Conservation (phyloP, 1,140 invertebrate genomes). For the Ostrea edulis region DNA sequence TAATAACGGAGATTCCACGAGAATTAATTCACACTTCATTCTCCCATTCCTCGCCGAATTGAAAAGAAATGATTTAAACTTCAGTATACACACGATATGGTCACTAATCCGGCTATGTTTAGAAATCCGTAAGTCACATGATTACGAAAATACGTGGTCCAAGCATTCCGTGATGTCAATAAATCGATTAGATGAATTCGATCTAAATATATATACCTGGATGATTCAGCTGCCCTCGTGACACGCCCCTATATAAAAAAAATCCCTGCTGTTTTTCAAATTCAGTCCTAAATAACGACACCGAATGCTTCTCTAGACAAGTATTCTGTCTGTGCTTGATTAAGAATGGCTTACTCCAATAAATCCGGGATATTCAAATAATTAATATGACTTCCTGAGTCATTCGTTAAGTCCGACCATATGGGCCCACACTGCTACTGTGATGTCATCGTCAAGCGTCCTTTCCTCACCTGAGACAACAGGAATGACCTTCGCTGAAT, state of each 20-base stretch:
- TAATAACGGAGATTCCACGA: not conserved
- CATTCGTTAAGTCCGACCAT: not conserved
- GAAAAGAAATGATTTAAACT: not conserved
- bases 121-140: slow-evolving; percentile 2
- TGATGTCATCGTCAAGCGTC: not conserved
- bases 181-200: not conserved
- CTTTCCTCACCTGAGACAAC: not conserved
- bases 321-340: not conserved
- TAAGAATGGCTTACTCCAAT: not conserved
- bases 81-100: not conserved
- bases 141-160: not conserved
- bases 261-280: not conserved
- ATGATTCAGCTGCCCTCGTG: not conserved
- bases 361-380: not conserved
- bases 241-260: not conserved
- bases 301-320: not conserved
- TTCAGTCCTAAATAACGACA: not conserved
- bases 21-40: not conserved
- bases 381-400: not conserved
- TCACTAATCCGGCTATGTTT: not conserved
- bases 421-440: not conserved
- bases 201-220: not conserved
- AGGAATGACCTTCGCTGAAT: slow-evolving; percentile 21
- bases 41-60: not conserved
- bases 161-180: not conserved